These are phyloP conservation scores for Prenolepis imparis DNA, from an alignment of 2,888 invertebrate species.

Conservation along the genomic window DNA sequence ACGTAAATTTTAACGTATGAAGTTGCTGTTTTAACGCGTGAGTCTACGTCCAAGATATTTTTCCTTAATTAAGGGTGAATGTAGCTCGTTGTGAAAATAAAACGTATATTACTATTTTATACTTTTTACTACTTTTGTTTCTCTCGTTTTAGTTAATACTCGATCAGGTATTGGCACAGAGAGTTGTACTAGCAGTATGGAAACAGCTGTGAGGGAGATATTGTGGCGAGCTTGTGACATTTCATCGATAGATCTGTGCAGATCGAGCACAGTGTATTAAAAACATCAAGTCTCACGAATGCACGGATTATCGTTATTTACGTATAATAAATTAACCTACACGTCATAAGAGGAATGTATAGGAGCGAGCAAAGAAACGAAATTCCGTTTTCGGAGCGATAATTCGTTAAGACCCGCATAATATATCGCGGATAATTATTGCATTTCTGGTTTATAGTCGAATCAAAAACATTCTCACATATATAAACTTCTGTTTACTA, in stretches of 20 bases:
- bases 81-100: slow-evolving; percentile 56
- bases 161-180: slow-evolving; percentile 84
- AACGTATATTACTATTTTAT: slow-evolving; percentile 63
- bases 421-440: slow-evolving; percentile 34
- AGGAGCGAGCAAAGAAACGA: slow-evolving; percentile 50
- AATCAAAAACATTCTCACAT: slow-evolving; percentile 7
- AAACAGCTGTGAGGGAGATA: slow-evolving; percentile 72
- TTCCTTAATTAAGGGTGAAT: slow-evolving; percentile 36
- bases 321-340: slow-evolving; percentile 74
- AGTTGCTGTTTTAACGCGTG: background rate
- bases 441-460: background rate
- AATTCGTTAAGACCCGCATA: slow-evolving; percentile 53
- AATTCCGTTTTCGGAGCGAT: slow-evolving; percentile 38
- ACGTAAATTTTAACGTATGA: background rate
- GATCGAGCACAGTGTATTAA: background rate
- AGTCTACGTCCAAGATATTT: slow-evolving; percentile 47
- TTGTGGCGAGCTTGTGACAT: slow-evolving; percentile 45
- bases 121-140: slow-evolving; percentile 34
- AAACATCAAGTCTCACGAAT: slow-evolving; percentile 16
- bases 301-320: slow-evolving; percentile 62
- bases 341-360: slow-evolving; percentile 74
- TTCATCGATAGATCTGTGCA: slow-evolving; percentile 50
- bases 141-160: slow-evolving; percentile 70
- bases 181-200: slow-evolving; percentile 83
- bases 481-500: slow-evolving; percentile 10